A percentile compares a stretch with the other conserved stretches of the same genome.
These are phyloP conservation scores for Agrilus cyanescens DNA, from an alignment of 2,888 invertebrate species.

Conservation along the genomic window DNA sequence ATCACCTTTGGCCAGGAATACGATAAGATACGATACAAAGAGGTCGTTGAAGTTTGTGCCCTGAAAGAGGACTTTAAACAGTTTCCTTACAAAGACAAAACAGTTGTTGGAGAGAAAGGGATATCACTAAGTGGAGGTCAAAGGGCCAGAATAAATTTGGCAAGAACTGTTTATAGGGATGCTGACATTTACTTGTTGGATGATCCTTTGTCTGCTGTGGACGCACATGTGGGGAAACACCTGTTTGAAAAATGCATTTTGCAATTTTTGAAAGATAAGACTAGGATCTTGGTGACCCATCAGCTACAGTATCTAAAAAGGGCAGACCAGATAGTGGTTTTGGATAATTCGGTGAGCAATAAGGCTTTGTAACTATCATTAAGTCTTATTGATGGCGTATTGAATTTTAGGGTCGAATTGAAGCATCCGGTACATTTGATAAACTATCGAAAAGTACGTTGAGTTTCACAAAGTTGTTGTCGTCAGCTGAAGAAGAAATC, in stretches of 20 bases:
- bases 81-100: constrained; percentile 41
- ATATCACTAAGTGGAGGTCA: constrained; percentile 71
- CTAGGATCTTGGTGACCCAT: constrained; percentile 57
- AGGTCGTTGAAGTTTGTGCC: constrained; percentile 47
- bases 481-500: constrained; percentile 17
- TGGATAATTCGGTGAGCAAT: constrained; percentile 43
- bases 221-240: constrained; percentile 62
- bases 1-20: constrained; percentile 52
- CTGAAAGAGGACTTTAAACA: constrained; percentile 52
- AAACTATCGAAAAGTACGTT: constrained; percentile 38
- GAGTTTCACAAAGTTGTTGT: constrained; percentile 43
- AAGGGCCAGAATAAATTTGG: constrained; percentile 66
- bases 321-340: constrained; percentile 42
- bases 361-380: constrained; percentile 19
- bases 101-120: constrained; percentile 59
- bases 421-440: no score
- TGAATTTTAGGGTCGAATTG: no score
- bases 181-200: constrained; percentile 68
- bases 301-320: constrained; percentile 52
- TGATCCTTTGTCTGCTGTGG: constrained; percentile 72
- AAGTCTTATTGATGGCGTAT: no score
- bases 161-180: constrained; percentile 64
- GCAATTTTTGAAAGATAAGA: constrained; percentile 42
- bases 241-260: constrained; percentile 63
- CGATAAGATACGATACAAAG: constrained; percentile 34